A percentile compares a stretch with the other conserved stretches of the same genome.
phyloP scores from a whole-genome alignment of 2,888 invertebrate species.

The Boloria euphrosyne region DNA sequence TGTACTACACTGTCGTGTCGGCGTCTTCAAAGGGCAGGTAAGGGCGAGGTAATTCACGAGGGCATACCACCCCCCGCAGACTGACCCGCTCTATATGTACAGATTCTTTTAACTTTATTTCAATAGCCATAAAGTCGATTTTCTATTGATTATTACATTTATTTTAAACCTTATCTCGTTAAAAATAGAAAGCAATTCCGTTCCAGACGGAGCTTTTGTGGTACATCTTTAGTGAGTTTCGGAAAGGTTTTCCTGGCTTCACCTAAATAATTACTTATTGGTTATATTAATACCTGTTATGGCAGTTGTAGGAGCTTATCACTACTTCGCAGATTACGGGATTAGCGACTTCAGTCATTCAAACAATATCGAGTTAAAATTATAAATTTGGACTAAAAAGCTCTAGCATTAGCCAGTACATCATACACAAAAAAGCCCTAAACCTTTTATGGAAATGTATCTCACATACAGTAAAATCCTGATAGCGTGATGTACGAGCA shows the following conservation, averaged over 20 bases:
- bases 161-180: conserved; percentile 7
- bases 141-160: conserved; percentile 14
- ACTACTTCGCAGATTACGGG: too few species aligned
- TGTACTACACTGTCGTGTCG: conserved; percentile 48
- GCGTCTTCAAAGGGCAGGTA: conserved; percentile 75
- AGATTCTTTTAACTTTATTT: conserved; percentile 26
- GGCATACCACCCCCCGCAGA: conserved; percentile 49
- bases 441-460: too few species aligned
- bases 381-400: too few species aligned
- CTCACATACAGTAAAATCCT: too few species aligned
- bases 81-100: conserved; percentile 32
- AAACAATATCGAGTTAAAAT: too few species aligned
- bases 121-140: conserved; percentile 22
- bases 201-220: conserved; percentile 17
- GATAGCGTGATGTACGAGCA: too few species aligned
- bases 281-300: too few species aligned
- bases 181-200: conserved; percentile 1
- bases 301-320: too few species aligned
- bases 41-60: conserved; percentile 63
- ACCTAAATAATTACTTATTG: conserved; percentile 19
- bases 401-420: too few species aligned
- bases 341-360: too few species aligned
- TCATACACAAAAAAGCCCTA: too few species aligned
- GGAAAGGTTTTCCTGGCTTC: conserved; percentile 17
- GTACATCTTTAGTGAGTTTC: conserved; percentile 20